These are phyloP conservation scores for Thalassoma bifasciatum DNA, from an alignment of 2,113 vertebrate genomes.

Conservation along the genomic window DNA sequence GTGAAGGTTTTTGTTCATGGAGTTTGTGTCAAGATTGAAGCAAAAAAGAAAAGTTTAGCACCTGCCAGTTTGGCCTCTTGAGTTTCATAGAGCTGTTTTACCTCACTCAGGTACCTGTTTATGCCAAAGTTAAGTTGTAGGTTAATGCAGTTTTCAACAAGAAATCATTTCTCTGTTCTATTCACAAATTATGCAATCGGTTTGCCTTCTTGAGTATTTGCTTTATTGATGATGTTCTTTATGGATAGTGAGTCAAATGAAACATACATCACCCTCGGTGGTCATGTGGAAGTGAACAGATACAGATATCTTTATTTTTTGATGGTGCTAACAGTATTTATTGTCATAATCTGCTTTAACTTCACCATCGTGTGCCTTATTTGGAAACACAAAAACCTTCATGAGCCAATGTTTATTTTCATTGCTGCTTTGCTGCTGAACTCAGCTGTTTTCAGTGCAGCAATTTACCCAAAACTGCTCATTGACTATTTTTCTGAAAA, in stretches of 20 bases:
- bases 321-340: conserved; percentile 12
- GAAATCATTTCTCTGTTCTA: neutral
- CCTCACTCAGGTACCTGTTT: neutral
- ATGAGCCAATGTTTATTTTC: conserved; percentile 45
- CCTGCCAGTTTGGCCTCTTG: no score
- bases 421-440: conserved; percentile 27
- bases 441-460: conserved; percentile 12
- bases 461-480: conserved; percentile 35
- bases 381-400: conserved; percentile 17
- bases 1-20: no score
- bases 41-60: no score
- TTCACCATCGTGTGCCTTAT: conserved; percentile 21
- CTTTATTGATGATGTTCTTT: neutral
- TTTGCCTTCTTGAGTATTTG: neutral
- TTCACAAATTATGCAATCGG: neutral
- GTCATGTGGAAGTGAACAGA: neutral
- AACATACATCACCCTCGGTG: conserved; percentile 18
- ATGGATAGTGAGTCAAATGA: conserved; percentile 21
- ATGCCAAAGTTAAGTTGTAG: neutral
- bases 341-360: conserved; percentile 21
- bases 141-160: neutral
- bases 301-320: conserved; percentile 23
- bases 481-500: conserved; percentile 41
- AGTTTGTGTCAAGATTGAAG: no score
- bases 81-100: neutral